Base-by-base conservation (phyloP, 2,797 vertebrate species). In the Ataeniobius toweri region DNA sequence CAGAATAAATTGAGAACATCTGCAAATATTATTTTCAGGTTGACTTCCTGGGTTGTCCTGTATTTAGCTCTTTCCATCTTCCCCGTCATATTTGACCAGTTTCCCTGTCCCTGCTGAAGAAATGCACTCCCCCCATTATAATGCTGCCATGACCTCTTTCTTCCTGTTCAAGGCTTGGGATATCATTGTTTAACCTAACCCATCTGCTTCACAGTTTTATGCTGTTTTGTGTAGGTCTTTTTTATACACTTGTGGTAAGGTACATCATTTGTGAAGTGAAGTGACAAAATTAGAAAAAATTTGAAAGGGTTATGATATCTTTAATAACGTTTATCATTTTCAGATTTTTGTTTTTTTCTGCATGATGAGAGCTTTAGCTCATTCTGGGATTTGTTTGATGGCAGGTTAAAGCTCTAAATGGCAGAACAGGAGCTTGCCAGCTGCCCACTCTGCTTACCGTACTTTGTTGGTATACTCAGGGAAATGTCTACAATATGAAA, bases 401-500 rank as follows among this genome's bases (percentile, higher is more conserved):
- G 77, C 76, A 79, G 81, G 77, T 86, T 86, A 82, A 86, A 79
- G 31, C 76, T 74, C 72, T 88, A 82, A 82, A 88, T 58, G 68
- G 74, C 76, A 77, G 61, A 85, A 68, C 77, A 73, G 75, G 80
- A 74, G 55, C 72, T 71, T 59, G 28, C 80, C 83, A 81, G 73
- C 83, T 76, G 73, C 71, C 82, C 53, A 53, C 76, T 67, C 75
- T 80, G 71, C 71, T 73, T 85, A 86, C 84, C 72, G 78, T 58
- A 73, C 85, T 90, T 89, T 84, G 41, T 48, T 71, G 68, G 50
- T 85, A 75, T 75, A 75, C 85, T 88, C 75, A 73, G 82, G 83
- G 85, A 88, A 89, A 89, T 85, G 84, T 76, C 79, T 88, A 69
- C 53, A 82, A 77, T 88, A 83, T 85, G 80, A 92, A 91, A 87